Evolutionary conservation across 2,888 invertebrate species (phyloP), one percentile per base, ranked within the genome.

Genomic region (Lasioglossum malachurum): DNA sequence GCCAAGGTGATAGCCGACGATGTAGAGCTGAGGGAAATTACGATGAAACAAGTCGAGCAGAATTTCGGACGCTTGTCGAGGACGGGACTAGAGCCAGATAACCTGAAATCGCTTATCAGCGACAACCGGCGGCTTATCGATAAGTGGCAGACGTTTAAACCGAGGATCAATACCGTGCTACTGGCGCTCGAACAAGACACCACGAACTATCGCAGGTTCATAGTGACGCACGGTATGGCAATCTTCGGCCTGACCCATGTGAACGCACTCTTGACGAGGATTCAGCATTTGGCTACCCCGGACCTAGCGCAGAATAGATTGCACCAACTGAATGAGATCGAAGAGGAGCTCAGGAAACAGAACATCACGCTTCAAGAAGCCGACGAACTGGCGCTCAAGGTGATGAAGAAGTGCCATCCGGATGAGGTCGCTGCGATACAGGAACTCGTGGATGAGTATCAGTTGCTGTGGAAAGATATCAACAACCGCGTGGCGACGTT

Each of bases 181-280:
- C 96, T 97, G 2, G 96, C 96, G 0, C 94, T 97, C 1, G 96
- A 96, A 89, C 96, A 96, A 82, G 97, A 97, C 81, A 95, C 96
- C 71, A 96, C 97, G 85, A 95, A 96, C 1, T 97, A 97, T 91
- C 96, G 97, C 1, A 97, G 97, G 91, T 97, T 98, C 92, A 96
- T 97, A 23, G 96, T 96, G 4, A 97, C 97, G 23, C 98, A 98
- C 84, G 97, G 97, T 7, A 96, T 96, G 49, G 97, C 97, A 0
- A 96, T 98, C 5, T 96, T 97, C 19, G 96, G 97, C 4, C 94
- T 98, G 38, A 97, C 97, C 0, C 97, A 97, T 90, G 96, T 98
- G 0, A 98, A 98, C 91, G 97, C 97, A 0, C 96, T 97, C 60
- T 95, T 98, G 27, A 97, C 97, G 0, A 96, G 97, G 82, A 95